Conservation (phyloP, 2,797 vertebrate genomes). For the Sardinella longiceps region DNA sequence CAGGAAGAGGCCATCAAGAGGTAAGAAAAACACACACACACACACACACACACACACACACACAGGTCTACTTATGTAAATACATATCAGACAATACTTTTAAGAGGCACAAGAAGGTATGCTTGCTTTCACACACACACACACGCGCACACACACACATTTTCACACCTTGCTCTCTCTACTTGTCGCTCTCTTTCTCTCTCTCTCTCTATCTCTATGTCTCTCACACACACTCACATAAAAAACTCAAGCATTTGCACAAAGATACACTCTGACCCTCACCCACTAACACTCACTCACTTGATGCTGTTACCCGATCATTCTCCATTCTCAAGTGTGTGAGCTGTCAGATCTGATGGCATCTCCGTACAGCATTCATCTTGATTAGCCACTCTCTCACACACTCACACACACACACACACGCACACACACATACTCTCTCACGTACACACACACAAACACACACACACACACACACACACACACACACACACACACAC, state of each 20-base stretch:
- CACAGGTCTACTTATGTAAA: neutral
- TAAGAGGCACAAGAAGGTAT: neutral
- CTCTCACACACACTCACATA: neutral
- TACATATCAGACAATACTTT: no score
- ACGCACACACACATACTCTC: no score
- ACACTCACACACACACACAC: neutral
- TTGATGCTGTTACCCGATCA: neutral
- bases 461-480: no score
- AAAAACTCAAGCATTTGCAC: neutral
- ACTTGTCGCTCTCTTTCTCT: neutral
- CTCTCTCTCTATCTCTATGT: neutral
- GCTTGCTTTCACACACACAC: neutral
- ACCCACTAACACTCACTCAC: neutral
- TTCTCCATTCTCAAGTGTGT: neutral
- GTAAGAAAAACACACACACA: constrained; percentile 64
- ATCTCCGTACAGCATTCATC: neutral
- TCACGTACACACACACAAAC: no score
- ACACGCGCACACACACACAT: neutral
- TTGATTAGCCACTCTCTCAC: constrained; percentile 5
- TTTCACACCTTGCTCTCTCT: neutral
- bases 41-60: neutral
- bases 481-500: neutral
- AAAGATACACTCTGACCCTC: neutral
- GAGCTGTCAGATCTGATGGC: constrained; percentile 6
- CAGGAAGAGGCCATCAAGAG: constrained; percentile 94